Evolutionary conservation across 2,797 vertebrate genomes (phyloP).

Genomic region (Chelidonichthys spinosus): DNA sequence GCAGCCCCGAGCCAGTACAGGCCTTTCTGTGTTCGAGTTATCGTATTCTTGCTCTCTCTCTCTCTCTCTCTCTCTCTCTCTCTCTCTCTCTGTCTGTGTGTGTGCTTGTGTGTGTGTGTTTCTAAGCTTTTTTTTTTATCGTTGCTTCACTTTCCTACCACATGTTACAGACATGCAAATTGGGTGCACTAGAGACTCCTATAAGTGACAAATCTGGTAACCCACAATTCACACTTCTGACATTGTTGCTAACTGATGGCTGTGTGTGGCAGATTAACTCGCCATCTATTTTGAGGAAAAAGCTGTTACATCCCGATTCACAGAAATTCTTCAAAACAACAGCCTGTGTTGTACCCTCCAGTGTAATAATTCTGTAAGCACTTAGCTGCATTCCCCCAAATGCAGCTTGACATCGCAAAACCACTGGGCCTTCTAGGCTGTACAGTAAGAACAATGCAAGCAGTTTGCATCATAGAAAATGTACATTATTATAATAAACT

Average conservation of each 20-base stretch:
- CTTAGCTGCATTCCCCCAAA: background rate
- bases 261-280: background rate
- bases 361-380: background rate
- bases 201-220: conserved; percentile 21
- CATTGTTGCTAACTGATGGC: background rate
- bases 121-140: background rate
- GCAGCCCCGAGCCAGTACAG: conserved; percentile 36
- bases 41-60: conserved; percentile 20
- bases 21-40: conserved; percentile 45
- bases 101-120: background rate
- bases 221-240: conserved; percentile 13
- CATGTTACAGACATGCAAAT: conserved; percentile 46
- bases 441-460: conserved; percentile 26
- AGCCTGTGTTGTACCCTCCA: background rate
- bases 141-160: conserved; percentile 22
- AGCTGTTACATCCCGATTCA: background rate
- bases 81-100: background rate
- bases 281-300: conserved; percentile 4
- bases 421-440: background rate
- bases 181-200: conserved; percentile 28
- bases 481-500: conserved; percentile 3
- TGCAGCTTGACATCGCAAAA: conserved; percentile 16
- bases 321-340: background rate
- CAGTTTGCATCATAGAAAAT: conserved; percentile 32
- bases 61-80: too few species aligned